These are phyloP conservation scores for Heteromormyrus szaboi DNA, from an alignment of 2,797 vertebrate genomes.

Conservation along the genomic window DNA sequence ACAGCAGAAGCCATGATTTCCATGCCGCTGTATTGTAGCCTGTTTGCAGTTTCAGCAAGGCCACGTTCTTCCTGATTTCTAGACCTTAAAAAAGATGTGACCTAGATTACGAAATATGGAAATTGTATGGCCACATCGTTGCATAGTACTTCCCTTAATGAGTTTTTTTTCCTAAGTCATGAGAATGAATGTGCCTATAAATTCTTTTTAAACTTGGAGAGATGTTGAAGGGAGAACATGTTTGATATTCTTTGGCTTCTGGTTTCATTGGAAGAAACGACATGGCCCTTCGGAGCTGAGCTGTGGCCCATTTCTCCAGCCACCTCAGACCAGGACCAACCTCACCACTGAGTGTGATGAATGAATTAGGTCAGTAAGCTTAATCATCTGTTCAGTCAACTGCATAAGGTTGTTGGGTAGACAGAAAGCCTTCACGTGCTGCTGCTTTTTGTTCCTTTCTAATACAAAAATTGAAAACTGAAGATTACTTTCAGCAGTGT, in stretches of 20 bases:
- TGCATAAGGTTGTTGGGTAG: neutral
- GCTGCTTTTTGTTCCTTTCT: neutral
- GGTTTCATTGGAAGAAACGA: neutral
- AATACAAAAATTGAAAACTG: neutral
- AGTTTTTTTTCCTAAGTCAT: neutral
- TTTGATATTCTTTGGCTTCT: neutral
- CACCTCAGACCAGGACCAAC: neutral
- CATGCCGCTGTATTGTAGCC: neutral
- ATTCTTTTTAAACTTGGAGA: neutral
- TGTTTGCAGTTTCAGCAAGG: neutral
- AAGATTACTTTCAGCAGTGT: neutral
- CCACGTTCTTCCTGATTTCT: neutral
- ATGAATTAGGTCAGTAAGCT: constrained; percentile 3
- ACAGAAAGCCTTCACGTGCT: neutral
- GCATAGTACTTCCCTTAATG: neutral
- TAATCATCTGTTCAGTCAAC: neutral
- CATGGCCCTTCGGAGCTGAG: neutral
- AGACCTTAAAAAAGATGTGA: constrained; percentile 3
- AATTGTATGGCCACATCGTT: neutral
- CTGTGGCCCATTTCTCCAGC: neutral
- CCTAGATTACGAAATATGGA: constrained; percentile 6
- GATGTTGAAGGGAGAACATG: neutral
- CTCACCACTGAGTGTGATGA: neutral
- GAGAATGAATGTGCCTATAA: neutral
- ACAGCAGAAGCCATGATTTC: neutral